Conservation (phyloP, 2,888 invertebrate genomes). For the Beris chalybata region DNA sequence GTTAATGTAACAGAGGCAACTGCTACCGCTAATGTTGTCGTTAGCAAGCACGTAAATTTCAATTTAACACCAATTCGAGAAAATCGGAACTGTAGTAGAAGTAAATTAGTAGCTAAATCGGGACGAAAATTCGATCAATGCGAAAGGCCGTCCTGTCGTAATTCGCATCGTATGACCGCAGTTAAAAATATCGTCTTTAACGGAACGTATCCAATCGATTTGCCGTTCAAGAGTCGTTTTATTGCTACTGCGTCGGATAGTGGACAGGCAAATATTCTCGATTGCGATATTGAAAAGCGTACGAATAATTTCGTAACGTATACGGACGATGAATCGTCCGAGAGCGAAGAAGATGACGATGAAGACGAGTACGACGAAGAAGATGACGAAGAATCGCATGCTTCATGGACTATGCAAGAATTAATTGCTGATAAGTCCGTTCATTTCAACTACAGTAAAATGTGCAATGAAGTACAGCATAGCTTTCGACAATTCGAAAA, state of each 20-base stretch:
- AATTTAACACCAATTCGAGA: constrained; percentile 25
- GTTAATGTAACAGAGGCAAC: constrained; percentile 1
- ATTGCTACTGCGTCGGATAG: not conserved
- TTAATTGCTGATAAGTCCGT: constrained; percentile 52
- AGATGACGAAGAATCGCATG: constrained; percentile 30
- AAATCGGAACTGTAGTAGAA: not conserved
- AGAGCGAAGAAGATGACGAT: constrained; percentile 26
- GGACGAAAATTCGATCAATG: not conserved
- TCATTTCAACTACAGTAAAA: constrained; percentile 38
- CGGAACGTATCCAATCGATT: constrained; percentile 85
- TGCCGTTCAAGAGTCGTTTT: constrained; percentile 58
- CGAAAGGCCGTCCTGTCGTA: not conserved
- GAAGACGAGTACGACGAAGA: constrained; percentile 39
- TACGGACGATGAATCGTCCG: constrained; percentile 34
- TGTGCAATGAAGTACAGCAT: constrained; percentile 53
- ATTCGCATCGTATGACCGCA: constrained; percentile 6
- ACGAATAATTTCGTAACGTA: not conserved
- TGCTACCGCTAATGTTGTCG: constrained; percentile 20
- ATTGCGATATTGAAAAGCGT: constrained; percentile 31
- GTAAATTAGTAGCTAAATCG: not conserved
- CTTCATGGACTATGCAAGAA: constrained; percentile 54
- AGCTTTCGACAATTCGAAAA: constrained; percentile 52
- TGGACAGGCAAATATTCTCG: constrained; percentile 16
- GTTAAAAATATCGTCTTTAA: constrained; percentile 69
- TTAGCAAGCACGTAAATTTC: constrained; percentile 36